phyloP scores from a whole-genome alignment of 2,797 vertebrate species.

The Masticophis lateralis region DNA sequence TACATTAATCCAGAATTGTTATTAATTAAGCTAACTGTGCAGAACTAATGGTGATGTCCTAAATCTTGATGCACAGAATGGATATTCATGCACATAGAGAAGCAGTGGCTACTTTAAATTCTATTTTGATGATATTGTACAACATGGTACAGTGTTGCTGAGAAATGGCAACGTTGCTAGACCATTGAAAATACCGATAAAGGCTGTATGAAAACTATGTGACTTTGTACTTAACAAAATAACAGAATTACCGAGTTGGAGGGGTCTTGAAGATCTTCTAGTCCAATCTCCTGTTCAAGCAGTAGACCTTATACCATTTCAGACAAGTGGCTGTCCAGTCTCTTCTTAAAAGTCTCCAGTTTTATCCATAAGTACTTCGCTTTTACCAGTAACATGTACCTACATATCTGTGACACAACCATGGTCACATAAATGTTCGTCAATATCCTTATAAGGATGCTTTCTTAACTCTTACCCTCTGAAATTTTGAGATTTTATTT shows the following conservation, averaged over 20 bases:
- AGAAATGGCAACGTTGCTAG: not conserved
- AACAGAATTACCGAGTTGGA: no score
- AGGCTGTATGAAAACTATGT: not conserved
- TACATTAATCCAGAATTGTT: slow-evolving; percentile 11
- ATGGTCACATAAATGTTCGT: not conserved
- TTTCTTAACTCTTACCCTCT: not conserved
- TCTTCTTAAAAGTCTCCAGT: no score
- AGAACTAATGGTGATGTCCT: slow-evolving; percentile 7
- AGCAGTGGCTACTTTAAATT: not conserved
- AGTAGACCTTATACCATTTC: no score
- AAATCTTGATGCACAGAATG: not conserved
- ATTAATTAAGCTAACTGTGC: slow-evolving; percentile 22
- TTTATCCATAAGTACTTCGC: no score
- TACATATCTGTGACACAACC: not conserved
- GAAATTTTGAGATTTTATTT: not conserved
- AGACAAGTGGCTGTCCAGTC: no score
- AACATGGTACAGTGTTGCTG: not conserved
- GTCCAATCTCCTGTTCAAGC: no score
- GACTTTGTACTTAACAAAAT: not conserved
- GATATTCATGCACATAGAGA: not conserved
- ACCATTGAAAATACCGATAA: not conserved
- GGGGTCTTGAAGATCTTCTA: no score
- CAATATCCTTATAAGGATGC: not conserved
- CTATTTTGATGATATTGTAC: not conserved
- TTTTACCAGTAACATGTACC: no score